Conservation (phyloP, 64 coral and sea anemone genomes). For the Astreopora myriophthalma region DNA sequence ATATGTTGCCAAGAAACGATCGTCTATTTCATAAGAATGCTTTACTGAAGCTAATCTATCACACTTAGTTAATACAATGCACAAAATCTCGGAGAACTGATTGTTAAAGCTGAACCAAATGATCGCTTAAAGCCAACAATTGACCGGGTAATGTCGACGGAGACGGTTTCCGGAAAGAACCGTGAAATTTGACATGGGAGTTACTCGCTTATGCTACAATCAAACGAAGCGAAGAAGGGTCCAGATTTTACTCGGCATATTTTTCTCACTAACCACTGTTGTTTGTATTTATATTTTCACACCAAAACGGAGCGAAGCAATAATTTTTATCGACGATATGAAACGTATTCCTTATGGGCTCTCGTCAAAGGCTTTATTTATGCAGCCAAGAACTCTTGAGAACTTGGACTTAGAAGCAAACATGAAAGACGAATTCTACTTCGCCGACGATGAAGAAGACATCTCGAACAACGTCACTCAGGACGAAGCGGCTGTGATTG, state of each 20-base stretch:
- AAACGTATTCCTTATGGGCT: not conserved
- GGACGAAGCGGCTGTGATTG: not conserved
- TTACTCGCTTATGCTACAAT: conserved; percentile 8
- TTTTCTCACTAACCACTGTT: not conserved
- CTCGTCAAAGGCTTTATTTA: not conserved
- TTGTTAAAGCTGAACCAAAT: not conserved
- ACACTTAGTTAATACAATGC: not conserved
- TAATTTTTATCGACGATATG: not conserved
- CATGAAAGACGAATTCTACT: too few relatives aligned
- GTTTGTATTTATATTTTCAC: not conserved
- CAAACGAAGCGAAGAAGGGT: not conserved
- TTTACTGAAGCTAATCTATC: not conserved
- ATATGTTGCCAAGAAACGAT: not conserved
- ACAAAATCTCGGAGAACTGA: not conserved
- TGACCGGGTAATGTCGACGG: not conserved
- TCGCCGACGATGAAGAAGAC: not conserved
- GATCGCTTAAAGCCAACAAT: not conserved
- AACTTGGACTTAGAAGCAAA: not conserved
- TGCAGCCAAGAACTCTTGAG: not conserved
- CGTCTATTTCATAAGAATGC: not conserved
- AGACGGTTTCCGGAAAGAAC: not conserved
- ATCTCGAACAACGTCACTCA: not conserved
- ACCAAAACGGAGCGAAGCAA: not conserved
- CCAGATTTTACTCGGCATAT: not conserved
- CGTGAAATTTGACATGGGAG: not conserved